Evolutionary conservation across 2,888 invertebrate genomes (phyloP).

Genomic region (Marasmarcha lunaedactyla): DNA sequence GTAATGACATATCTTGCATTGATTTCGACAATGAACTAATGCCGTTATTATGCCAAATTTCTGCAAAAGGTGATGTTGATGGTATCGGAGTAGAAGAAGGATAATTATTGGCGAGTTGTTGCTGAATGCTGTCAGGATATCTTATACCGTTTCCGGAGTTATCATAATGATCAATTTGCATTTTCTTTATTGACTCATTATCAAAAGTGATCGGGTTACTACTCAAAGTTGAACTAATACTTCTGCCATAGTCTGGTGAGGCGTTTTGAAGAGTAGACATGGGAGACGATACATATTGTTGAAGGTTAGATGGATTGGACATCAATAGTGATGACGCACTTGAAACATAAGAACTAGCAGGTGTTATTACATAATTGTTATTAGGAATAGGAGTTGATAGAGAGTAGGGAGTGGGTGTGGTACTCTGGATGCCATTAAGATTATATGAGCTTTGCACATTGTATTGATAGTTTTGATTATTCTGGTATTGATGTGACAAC

Average conservation of each 20-base stretch:
- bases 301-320: constrained; percentile 47
- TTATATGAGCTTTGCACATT: constrained; percentile 33
- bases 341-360: constrained; percentile 45
- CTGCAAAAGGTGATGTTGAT: constrained; percentile 37
- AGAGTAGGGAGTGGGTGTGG: constrained; percentile 42
- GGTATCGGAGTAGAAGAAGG: constrained; percentile 39
- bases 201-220: constrained; percentile 31
- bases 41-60: constrained; percentile 44
- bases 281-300: constrained; percentile 52
- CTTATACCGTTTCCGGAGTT: constrained; percentile 50
- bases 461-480: constrained; percentile 36
- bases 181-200: constrained; percentile 35
- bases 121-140: constrained; percentile 36
- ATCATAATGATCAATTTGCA: constrained; percentile 56
- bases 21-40: constrained; percentile 37
- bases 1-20: constrained; percentile 34
- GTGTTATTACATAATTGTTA: constrained; percentile 44
- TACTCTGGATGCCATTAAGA: constrained; percentile 39
- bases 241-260: constrained; percentile 39
- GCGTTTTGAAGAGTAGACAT: constrained; percentile 41
- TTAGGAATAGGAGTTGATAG: constrained; percentile 42
- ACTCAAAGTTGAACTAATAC: constrained; percentile 34
- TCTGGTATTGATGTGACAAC: constrained; percentile 31
- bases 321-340: constrained; percentile 49
- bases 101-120: constrained; percentile 44